These are phyloP conservation scores for Porphyrio hochstetteri DNA, from an alignment of 2,113 vertebrate species.

Conservation along the genomic window DNA sequence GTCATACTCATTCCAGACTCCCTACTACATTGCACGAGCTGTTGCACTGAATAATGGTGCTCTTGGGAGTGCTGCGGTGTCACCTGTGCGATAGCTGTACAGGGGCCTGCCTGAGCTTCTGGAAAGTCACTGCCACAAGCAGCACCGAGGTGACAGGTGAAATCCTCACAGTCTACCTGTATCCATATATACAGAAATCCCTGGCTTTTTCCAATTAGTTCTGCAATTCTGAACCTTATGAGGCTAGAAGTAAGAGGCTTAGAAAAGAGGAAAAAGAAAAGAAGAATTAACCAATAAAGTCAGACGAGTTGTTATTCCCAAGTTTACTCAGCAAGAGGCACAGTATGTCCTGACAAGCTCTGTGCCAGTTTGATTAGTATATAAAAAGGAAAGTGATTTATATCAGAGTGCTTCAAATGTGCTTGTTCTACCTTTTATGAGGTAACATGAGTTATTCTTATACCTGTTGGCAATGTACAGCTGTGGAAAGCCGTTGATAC, in stretches of 20 bases:
- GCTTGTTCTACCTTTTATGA: slow-evolving; percentile 1
- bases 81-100: not conserved
- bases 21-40: accelerated
- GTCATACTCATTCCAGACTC: accelerated
- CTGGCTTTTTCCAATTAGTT: not conserved
- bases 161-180: not conserved
- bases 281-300: not conserved
- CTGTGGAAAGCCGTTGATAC: not conserved
- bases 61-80: accelerated
- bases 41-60: not conserved
- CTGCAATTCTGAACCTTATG: not conserved
- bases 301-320: not conserved
- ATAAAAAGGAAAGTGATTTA: not conserved
- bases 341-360: not conserved
- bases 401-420: not conserved
- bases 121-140: not conserved
- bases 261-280: not conserved
- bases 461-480: not conserved
- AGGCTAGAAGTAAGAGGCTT: not conserved
- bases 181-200: not conserved
- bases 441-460: not conserved
- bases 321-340: not conserved
- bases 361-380: not conserved
- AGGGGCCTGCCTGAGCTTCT: not conserved
- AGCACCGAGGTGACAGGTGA: not conserved